These are phyloP conservation scores for Streptopelia turtur DNA, from an alignment of 2,797 vertebrate species.

Conservation along the genomic window DNA sequence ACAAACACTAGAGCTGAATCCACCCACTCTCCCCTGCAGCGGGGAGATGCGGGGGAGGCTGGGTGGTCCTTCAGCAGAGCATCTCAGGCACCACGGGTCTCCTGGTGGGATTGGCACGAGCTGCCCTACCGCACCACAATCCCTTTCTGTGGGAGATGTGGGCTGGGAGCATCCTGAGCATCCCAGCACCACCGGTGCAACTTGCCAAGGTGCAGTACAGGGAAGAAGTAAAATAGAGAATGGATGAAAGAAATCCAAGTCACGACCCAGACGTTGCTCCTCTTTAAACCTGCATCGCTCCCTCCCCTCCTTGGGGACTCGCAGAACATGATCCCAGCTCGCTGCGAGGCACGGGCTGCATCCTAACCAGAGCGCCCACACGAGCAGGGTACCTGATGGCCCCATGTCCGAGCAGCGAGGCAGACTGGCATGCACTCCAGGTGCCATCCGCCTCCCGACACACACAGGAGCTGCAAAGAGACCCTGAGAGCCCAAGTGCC, in stretches of 20 bases:
- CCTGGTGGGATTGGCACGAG: not conserved
- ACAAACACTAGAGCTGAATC: not conserved
- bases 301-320: not conserved
- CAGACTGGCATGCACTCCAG: rapidly evolving
- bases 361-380: not conserved
- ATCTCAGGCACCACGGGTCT: not conserved
- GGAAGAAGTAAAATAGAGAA: not conserved
- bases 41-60: not conserved
- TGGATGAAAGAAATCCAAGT: not conserved
- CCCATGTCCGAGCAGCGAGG: not conserved
- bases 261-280: not conserved
- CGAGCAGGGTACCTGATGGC: not conserved
- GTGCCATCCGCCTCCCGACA: not conserved
- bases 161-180: not conserved
- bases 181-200: not conserved
- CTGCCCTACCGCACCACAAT: not conserved
- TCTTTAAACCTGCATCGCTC: not conserved
- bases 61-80: not conserved
- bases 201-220: not conserved
- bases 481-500: not conserved
- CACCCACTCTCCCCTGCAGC: not conserved
- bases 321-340: not conserved
- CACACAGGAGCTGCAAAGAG: not conserved
- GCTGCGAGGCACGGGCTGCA: not conserved
- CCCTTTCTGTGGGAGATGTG: not conserved